Conservation (phyloP, 2,797 vertebrate genomes). For the Bryconaethiops microstoma region DNA sequence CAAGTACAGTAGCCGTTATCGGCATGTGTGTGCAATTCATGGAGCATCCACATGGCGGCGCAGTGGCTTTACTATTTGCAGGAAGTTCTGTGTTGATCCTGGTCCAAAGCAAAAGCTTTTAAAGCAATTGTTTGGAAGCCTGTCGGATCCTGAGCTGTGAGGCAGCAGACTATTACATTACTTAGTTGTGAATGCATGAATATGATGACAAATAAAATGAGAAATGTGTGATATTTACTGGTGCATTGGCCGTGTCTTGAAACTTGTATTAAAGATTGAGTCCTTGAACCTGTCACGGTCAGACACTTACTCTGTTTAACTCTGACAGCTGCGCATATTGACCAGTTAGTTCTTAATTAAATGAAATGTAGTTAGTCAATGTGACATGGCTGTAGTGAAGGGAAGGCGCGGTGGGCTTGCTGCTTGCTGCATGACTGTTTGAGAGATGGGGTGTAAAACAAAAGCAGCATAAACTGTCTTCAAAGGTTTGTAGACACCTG, state of each 20-base stretch:
- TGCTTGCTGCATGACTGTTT: not conserved
- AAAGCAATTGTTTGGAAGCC: conserved; percentile 67
- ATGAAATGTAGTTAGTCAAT: conserved; percentile 31
- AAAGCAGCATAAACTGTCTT: not conserved
- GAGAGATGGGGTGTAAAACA: not conserved
- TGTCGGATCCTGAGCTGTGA: conserved; percentile 65
- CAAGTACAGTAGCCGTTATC: not conserved
- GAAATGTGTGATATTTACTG: conserved; percentile 72
- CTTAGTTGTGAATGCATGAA: conserved; percentile 66
- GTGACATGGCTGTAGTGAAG: not conserved
- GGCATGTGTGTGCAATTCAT: conserved; percentile 2
- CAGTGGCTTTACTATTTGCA: conserved; percentile 66
- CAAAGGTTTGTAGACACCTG: not conserved
- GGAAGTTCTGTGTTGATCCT: conserved; percentile 52
- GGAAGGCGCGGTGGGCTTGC: not conserved
- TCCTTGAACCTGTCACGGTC: conserved; percentile 59
- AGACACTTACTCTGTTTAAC: conserved; percentile 26
- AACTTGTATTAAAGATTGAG: conserved; percentile 64
- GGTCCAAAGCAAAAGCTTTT: conserved; percentile 66
- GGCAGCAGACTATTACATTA: conserved; percentile 65
- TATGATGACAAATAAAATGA: conserved; percentile 68
- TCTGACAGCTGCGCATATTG: conserved; percentile 9
- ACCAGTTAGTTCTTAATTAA: conserved; percentile 32
- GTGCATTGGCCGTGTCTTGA: conserved; percentile 51
- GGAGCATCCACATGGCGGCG: conserved; percentile 75